Evolutionary conservation across 1,140 invertebrate genomes (phyloP).

Genomic region (Sminthurides bifidus): DNA sequence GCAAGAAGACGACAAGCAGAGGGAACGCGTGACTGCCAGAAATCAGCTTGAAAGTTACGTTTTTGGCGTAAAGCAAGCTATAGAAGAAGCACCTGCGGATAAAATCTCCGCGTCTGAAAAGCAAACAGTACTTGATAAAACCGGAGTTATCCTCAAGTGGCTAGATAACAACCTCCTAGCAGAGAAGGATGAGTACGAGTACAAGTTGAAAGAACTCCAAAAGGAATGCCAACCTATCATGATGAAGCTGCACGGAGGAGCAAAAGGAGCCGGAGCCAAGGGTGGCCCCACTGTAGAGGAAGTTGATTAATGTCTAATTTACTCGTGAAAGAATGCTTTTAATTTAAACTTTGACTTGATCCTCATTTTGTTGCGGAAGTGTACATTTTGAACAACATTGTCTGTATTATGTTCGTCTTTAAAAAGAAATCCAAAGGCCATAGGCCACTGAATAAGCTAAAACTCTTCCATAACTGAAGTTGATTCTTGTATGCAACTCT

Average conservation of each 20-base stretch:
- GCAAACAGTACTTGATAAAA: conserved; percentile 42
- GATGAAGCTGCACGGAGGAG: conserved; percentile 33
- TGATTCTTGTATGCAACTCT: too few relatives aligned
- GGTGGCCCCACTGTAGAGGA: conserved; percentile 5
- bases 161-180: conserved; percentile 44
- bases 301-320: conserved; percentile 1
- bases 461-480: too few relatives aligned
- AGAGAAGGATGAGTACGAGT: conserved; percentile 40
- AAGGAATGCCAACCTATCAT: conserved; percentile 34
- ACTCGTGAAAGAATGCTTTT: background rate
- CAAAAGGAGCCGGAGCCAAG: background rate
- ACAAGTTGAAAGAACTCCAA: conserved; percentile 39
- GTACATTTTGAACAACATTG: background rate
- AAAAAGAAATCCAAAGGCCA: background rate
- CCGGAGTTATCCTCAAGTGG: conserved; percentile 36
- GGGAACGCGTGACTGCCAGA: conserved; percentile 48
- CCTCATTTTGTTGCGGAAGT: too few relatives aligned
- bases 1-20: conserved; percentile 52
- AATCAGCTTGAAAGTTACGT: conserved; percentile 75
- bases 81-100: conserved; percentile 46
- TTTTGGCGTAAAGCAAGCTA: conserved; percentile 66
- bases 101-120: conserved; percentile 50
- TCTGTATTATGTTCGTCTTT: background rate
- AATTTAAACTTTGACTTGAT: background rate
- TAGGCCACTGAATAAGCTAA: too few relatives aligned